These are phyloP conservation scores for Neuroscelio doddi DNA, from an alignment of 2,888 invertebrate species.

Conservation along the genomic window DNA sequence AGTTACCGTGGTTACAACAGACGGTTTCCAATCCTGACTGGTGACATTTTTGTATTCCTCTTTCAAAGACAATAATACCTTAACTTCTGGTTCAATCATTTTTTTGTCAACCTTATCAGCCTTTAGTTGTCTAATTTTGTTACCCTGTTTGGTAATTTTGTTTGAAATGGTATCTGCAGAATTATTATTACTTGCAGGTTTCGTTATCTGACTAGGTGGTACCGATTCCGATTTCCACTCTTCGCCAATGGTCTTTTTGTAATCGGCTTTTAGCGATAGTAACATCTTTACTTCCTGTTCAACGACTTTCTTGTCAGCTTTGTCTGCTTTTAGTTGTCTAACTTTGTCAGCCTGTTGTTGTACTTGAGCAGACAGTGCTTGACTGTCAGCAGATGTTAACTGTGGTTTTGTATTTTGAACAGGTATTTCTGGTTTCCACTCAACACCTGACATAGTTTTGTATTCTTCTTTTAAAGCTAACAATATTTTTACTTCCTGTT, in stretches of 20 bases:
- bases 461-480: constrained; percentile 72
- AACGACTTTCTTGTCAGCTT: constrained; percentile 22
- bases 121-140: constrained; percentile 75
- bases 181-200: no score
- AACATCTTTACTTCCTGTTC: constrained; percentile 75
- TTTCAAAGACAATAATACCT: constrained; percentile 74
- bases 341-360: constrained; percentile 43
- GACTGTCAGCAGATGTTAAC: constrained; percentile 7
- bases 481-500: constrained; percentile 76
- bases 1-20: constrained; percentile 78
- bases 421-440: constrained; percentile 64
- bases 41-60: constrained; percentile 74
- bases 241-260: constrained; percentile 79
- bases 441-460: constrained; percentile 72
- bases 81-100: constrained; percentile 75
- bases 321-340: constrained; percentile 35
- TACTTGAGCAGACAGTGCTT: constrained; percentile 15
- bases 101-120: constrained; percentile 74
- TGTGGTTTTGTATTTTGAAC: constrained; percentile 28
- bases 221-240: constrained; percentile 74
- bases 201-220: no score
- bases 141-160: constrained; percentile 72
- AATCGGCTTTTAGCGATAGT: constrained; percentile 82
- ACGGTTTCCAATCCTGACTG: constrained; percentile 73
- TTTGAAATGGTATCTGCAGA: no score